Percentiles rank a stretch among this genome's conserved stretches.
These are phyloP conservation scores for Lycorma delicatula DNA, from an alignment of 1,140 invertebrate species.

Conservation along the genomic window DNA sequence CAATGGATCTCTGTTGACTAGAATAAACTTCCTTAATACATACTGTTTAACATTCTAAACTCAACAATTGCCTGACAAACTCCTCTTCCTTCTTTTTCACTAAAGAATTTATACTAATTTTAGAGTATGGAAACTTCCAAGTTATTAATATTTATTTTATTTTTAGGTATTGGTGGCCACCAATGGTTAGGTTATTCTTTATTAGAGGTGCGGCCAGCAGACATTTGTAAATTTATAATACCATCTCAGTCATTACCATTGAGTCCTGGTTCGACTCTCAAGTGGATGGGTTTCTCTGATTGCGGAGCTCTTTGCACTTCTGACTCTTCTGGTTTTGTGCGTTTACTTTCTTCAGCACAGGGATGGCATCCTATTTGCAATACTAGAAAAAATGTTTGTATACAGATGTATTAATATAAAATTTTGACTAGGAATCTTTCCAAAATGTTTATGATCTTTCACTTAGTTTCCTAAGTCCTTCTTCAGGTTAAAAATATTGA, in stretches of 20 bases:
- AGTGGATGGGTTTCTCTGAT: constrained; percentile 3
- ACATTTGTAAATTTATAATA: background rate
- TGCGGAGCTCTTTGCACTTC: background rate
- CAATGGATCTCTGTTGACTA: too few relatives aligned
- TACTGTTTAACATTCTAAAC: too few relatives aligned
- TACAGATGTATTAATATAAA: too few relatives aligned
- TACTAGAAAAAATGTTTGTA: background rate
- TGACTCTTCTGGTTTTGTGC: background rate
- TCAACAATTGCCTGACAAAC: too few relatives aligned
- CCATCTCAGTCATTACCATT: background rate
- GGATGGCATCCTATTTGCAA: background rate
- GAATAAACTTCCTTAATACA: too few relatives aligned
- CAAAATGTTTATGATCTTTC: too few relatives aligned
- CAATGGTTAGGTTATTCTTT: background rate
- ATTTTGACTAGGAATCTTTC: too few relatives aligned
- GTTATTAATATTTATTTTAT: background rate
- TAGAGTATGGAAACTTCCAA: too few relatives aligned
- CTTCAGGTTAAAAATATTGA: too few relatives aligned
- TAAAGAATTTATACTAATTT: too few relatives aligned
- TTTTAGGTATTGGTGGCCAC: background rate
- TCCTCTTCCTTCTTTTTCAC: too few relatives aligned
- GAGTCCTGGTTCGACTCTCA: background rate
- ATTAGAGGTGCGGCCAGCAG: background rate
- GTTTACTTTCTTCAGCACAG: background rate
- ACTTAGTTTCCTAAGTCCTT: too few relatives aligned